Percentiles rank a stretch among this genome's conserved stretches.
These are phyloP conservation scores for Morpho deidamia DNA, from an alignment of 2,888 invertebrate genomes.

Conservation along the genomic window DNA sequence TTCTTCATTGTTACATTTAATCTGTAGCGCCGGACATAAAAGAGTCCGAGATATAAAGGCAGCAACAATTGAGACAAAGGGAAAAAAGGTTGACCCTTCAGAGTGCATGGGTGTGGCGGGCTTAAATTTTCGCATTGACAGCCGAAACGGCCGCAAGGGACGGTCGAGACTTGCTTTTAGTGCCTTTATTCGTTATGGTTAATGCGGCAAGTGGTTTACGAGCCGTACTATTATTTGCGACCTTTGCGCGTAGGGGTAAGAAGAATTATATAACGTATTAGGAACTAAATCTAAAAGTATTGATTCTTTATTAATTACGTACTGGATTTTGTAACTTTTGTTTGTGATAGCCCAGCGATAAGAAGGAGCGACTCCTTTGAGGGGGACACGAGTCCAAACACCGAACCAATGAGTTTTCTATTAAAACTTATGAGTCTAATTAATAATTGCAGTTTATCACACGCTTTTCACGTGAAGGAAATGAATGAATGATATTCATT, in stretches of 20 bases:
- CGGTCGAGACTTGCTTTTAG: conserved; percentile 68
- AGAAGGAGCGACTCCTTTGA: too few species aligned
- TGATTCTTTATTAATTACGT: too few species aligned
- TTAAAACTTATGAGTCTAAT: too few species aligned
- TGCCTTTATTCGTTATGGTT: conserved; percentile 77
- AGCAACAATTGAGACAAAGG: conserved; percentile 72
- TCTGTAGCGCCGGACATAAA: conserved; percentile 33
- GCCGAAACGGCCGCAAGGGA: conserved; percentile 75
- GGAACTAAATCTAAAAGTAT: not conserved
- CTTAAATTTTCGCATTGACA: conserved; percentile 78
- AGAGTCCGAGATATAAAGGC: conserved; percentile 31
- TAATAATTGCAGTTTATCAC: too few species aligned
- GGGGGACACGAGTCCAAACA: too few species aligned
- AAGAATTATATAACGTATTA: not conserved
- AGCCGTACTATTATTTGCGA: conserved; percentile 67
- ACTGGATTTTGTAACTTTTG: too few species aligned
- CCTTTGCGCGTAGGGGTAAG: conserved; percentile 39
- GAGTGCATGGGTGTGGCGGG: conserved; percentile 75
- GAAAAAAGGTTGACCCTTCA: conserved; percentile 69
- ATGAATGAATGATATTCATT: too few species aligned
- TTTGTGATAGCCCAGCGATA: too few species aligned
- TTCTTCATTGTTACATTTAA: conserved; percentile 20
- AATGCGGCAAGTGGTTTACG: conserved; percentile 75
- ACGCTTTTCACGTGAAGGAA: too few species aligned
- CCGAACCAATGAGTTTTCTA: too few species aligned